phyloP scores from a whole-genome alignment of 2,113 vertebrate genomes.

The Cephalopterus ornatus region DNA sequence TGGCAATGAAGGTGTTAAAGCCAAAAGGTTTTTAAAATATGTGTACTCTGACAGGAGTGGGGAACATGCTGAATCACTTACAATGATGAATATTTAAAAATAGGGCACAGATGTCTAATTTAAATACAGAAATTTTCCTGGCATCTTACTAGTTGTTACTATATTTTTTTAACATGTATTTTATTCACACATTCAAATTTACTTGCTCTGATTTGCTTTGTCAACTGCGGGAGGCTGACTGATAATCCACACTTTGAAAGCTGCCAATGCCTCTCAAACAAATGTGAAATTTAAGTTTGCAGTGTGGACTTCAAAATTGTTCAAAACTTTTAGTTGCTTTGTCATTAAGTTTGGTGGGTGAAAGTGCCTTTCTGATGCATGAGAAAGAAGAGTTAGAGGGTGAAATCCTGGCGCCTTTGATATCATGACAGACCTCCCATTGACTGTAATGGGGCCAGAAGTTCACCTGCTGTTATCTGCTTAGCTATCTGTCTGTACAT shows the following conservation, averaged over 20 bases:
- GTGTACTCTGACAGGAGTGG: constrained; percentile 65
- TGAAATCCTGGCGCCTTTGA: constrained; percentile 52
- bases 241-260: constrained; percentile 52
- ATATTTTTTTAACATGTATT: constrained; percentile 73
- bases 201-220: constrained; percentile 71
- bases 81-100: constrained; percentile 74
- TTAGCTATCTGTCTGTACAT: constrained; percentile 56
- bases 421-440: constrained; percentile 48
- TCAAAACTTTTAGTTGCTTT: constrained; percentile 49
- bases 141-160: constrained; percentile 78
- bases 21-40: constrained; percentile 62
- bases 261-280: constrained; percentile 41
- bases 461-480: constrained; percentile 60
- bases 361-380: constrained; percentile 23
- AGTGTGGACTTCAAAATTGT: constrained; percentile 13
- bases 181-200: constrained; percentile 78
- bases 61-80: constrained; percentile 73
- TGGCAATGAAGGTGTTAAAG: constrained; percentile 67
- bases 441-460: constrained; percentile 54
- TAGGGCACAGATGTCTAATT: constrained; percentile 80
- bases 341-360: constrained; percentile 23
- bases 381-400: constrained; percentile 27
- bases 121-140: constrained; percentile 78
- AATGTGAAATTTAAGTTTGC: constrained; percentile 38
- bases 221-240: constrained; percentile 72